Evolutionary conservation across 2,888 invertebrate species (phyloP), one percentile per base, ranked within the genome.

Genomic region (Parochlus steinenii): DNA sequence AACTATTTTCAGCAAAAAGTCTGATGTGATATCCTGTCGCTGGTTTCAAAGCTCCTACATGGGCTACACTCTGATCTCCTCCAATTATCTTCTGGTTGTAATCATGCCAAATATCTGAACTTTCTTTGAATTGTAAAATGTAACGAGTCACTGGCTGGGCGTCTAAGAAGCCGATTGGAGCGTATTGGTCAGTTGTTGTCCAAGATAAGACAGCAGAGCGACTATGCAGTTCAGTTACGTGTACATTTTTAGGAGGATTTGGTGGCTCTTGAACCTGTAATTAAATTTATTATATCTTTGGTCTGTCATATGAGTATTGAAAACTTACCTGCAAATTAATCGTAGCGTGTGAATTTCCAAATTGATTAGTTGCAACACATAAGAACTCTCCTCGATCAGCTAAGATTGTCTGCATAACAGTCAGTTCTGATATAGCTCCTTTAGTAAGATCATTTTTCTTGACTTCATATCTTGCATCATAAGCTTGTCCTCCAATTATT

Each of bases 331-430:
- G 31, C 15, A 31, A 31, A 37, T 37, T 20, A 31, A 37, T 25
- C 5, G 29, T 20, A 7, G 56, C 54, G 52, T 63, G 60, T 44
- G 70, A 72, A 37, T 66, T 64, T 1, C 74, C 74, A 49, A 67
- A 74, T 1, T 63, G 60, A 51, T 74, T 74, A 39, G 61, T 63
- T 3, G 71, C 72, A 18, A 64, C 61, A 47, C 74, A 74, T 2
- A 64, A 62, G 48, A 71, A 72, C 47, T 73, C 71, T 3, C 67
- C 67, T 6, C 71, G 58, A 45, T 65, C 66, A 12, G 57, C 54
- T 14, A 64, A 50, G 11, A 58, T 55, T 6, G 69, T 64, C 30
- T 70, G 67, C 6, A 58, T 49, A 34, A 74, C 63, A 3, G 63
- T 61, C 41, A 74, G 48, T 44, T 68, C 66, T 0, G 71, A 72